Conservation (phyloP, 2,113 vertebrate species). For the Strigops habroptila region DNA sequence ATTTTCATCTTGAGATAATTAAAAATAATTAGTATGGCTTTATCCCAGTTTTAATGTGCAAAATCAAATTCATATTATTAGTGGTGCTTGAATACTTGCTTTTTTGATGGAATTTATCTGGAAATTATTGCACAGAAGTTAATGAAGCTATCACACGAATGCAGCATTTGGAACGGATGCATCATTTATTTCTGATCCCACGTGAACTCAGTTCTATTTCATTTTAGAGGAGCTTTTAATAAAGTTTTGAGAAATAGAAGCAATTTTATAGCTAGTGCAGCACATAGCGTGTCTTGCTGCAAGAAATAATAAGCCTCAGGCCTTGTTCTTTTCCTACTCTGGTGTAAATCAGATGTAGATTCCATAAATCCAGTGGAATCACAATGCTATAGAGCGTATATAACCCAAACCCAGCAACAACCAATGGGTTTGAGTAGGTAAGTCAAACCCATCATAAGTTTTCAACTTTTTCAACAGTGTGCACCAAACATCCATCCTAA, state of each 20-base stretch:
- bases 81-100: not conserved
- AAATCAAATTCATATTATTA: slow-evolving; percentile 19
- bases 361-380: not conserved
- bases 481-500: no score
- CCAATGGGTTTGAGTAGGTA: not conserved
- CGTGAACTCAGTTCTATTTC: not conserved
- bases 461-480: not conserved
- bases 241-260: not conserved
- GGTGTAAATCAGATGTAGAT: not conserved
- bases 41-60: slow-evolving; percentile 28
- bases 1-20: slow-evolving; percentile 45
- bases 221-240: not conserved
- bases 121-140: not conserved
- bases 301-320: not conserved
- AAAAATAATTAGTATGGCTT: slow-evolving; percentile 47
- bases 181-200: not conserved
- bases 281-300: not conserved
- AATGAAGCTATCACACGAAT: not conserved
- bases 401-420: not conserved
- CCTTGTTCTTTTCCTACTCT: not conserved
- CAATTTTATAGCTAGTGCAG: not conserved
- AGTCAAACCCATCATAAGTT: not conserved
- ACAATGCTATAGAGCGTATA: fast-evolving
- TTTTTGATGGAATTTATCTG: not conserved
- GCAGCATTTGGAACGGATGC: not conserved